Base-by-base conservation (phyloP, 2,888 invertebrate species). In the Pseudolycoriella hygida region DNA sequence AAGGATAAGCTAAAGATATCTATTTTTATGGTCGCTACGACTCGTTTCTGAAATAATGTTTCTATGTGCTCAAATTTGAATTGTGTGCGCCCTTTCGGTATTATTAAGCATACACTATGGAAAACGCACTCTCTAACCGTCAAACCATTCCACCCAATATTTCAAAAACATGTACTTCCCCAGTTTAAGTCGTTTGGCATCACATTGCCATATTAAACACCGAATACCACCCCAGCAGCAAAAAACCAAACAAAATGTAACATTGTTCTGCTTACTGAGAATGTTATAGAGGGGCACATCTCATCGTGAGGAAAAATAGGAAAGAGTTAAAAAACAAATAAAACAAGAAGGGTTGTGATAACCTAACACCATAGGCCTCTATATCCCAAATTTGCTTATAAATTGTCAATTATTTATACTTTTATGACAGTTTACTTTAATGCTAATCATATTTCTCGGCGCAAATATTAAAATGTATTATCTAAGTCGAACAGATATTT, bases 331-430 rank as follows among this genome's bases (percentile, higher is more conserved):
- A 25, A 25, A 37, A 43, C 37, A 43, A 43, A 43, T 43, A 37
- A 37, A 43, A 41, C 34, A 38, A 43, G 43, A 43, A 43, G 43
- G 43, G 43, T 43, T 43, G 42, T 8, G n/a, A 37, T 37, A 6
- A 25, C 37, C 43, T 38, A 43, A 49, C 44, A 45, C 48, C 48
- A 46, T 47, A 51, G 49, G 48, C 50, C 50, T 47, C 49, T 49
- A 50, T 50, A 41, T 50, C 45, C 46, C 42, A 48, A 50, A 51
- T 51, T 51, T 51, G 51, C 50, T 51, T 51, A 51, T 50, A 51
- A 51, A 51, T 51, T 49, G 51, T 51, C 51, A 51, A 51, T 51
- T 50, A 51, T 51, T 51, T 50, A 50, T 49, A 51, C 47, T 49
- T 50, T 51, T 50, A 51, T 51, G 51, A 48, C 46, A 47, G 46